phyloP scores from a whole-genome alignment of 2,888 invertebrate species.

The Hololepta plana region DNA sequence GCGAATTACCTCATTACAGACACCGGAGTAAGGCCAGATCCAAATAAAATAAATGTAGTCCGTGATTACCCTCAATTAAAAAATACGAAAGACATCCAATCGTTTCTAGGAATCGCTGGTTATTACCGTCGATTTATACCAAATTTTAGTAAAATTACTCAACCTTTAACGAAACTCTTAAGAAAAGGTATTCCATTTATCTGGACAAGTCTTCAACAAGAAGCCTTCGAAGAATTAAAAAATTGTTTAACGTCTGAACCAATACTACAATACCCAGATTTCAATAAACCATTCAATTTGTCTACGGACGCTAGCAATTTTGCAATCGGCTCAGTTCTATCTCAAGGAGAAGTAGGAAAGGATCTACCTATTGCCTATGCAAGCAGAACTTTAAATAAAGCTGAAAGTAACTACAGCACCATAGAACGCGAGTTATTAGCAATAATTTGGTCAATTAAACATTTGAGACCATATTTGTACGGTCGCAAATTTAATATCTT shows the following conservation, averaged over 20 bases:
- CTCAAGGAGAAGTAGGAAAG: conserved; percentile 10
- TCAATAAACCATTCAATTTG: conserved; percentile 13
- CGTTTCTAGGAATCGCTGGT: too few species aligned
- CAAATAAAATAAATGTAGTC: too few species aligned
- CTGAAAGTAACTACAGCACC: conserved; percentile 8
- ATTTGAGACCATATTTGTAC: conserved; percentile 10
- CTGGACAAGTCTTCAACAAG: too few species aligned
- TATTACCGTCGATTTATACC: too few species aligned
- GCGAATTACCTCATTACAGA: too few species aligned
- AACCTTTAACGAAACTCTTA: too few species aligned
- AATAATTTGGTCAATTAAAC: conserved; percentile 9
- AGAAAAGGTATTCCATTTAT: too few species aligned
- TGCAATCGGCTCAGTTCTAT: conserved; percentile 14
- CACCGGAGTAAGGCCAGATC: too few species aligned
- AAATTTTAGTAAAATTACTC: too few species aligned
- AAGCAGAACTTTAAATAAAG: conserved; percentile 13
- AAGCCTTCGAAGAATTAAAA: conserved; percentile 8
- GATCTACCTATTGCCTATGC: conserved; percentile 15
- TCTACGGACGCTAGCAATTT: conserved; percentile 14
- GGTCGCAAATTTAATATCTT: conserved; percentile 14
- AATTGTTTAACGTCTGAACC: conserved; percentile 6
- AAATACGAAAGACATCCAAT: too few species aligned
- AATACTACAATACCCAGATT: conserved; percentile 13
- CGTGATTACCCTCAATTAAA: too few species aligned
- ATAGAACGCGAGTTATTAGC: conserved; percentile 10